Evolutionary conservation across 1,140 invertebrate genomes (phyloP).

Genomic region (Araneus ventricosus): DNA sequence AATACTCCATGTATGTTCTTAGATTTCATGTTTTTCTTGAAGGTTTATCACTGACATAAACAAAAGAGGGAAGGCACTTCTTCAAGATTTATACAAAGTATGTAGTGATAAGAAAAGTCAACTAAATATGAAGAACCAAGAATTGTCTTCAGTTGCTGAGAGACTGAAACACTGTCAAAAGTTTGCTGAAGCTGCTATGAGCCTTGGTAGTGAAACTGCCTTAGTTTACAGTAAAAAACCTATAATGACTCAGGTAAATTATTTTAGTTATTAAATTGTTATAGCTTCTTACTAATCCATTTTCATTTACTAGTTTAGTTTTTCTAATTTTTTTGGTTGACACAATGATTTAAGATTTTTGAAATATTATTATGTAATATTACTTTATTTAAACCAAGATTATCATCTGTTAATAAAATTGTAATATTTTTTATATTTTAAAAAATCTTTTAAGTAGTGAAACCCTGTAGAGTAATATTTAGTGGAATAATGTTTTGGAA

Average conservation of each 20-base stretch:
- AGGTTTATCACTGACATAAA: constrained; percentile 91
- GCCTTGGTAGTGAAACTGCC: constrained; percentile 90
- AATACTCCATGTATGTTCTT: background rate
- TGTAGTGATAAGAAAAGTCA: constrained; percentile 91
- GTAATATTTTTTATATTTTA: too few species aligned
- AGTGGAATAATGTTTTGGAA: too few species aligned
- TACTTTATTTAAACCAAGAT: too few species aligned
- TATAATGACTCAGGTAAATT: constrained; percentile 78
- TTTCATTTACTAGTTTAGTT: too few species aligned
- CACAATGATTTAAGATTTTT: too few species aligned
- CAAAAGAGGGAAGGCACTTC: constrained; percentile 88
- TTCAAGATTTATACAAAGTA: constrained; percentile 89
- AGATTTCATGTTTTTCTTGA: constrained; percentile 68
- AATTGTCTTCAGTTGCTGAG: constrained; percentile 87
- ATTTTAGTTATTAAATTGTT: background rate
- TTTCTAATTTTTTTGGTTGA: too few species aligned
- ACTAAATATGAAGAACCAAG: constrained; percentile 89
- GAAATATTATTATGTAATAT: too few species aligned
- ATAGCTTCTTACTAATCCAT: too few species aligned
- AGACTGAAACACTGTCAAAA: constrained; percentile 92
- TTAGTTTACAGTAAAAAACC: constrained; percentile 91
- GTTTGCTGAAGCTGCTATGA: constrained; percentile 88
- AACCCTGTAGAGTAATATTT: too few species aligned
- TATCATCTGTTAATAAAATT: too few species aligned
- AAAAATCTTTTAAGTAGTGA: too few species aligned